Evolutionary conservation across 2,797 vertebrate species (phyloP), one percentile per base, ranked within the genome.

Genomic region (Spinibarbus caldwelli): DNA sequence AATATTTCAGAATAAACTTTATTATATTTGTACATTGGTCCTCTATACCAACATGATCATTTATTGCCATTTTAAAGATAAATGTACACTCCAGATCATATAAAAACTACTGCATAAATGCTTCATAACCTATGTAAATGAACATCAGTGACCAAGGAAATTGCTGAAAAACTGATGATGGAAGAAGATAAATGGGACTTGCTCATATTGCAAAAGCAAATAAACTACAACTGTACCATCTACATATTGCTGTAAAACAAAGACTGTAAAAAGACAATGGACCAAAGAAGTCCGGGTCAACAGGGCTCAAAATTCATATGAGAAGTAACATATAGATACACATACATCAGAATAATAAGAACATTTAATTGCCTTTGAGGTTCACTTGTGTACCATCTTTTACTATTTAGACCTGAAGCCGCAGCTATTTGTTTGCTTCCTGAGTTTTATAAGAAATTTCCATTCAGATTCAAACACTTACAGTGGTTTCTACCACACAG

Each of bases 361-460:
- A 72, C 17, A 77, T 67, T 45, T 49, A 23, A 72, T 64, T 70
- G 10, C 72, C 26, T 59, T 54, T 84, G 80, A 75, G 59, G 84
- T 87, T 80, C 49, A 70, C 43, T 54, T 67, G 15, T 57, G 47
- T 67, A 77, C 72, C 72, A 77, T 78, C 17, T 78, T 84, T 78
- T 31, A 66, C 6, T 38, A 21, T 49, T 36, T 45, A 49, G 34
- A 75, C 67, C 78, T 79, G 29, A 73, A 80, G 82, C 64, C 45
- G 86, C 34, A 80, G 78, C 78, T 49, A 81, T 87, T 14, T 85
- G 29, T 81, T 83, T 82, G 87, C 87, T 91, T 94, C 94, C 94
- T 95, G 94, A 95, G 94, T 87, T 92, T 88, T 66, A 8, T 11
- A 19, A 59, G 36, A 59, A 59, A 59, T 59, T 59, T 59, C 54